Evolutionary conservation across 1,140 invertebrate genomes (phyloP).

Genomic region (Aphelenchoides avenae): DNA sequence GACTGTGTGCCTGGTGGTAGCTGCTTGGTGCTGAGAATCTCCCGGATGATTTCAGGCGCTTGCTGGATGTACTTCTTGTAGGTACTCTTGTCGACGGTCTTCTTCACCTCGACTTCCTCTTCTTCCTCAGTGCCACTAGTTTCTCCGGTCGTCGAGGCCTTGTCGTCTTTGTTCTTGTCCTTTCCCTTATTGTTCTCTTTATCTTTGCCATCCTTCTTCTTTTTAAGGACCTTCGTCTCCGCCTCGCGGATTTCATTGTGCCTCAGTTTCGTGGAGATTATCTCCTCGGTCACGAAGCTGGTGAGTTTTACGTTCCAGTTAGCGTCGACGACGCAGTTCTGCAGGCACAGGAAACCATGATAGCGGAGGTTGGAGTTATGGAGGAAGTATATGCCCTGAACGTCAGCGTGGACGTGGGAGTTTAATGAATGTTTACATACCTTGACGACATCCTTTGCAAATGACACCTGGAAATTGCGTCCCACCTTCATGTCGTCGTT

Average conservation of each 20-base stretch:
- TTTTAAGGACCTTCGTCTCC: slow-evolving; percentile 1
- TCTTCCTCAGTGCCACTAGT: slow-evolving; percentile 12
- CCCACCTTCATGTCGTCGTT: slow-evolving; percentile 58
- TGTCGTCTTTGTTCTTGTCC: background rate
- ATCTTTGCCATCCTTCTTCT: slow-evolving; percentile 1
- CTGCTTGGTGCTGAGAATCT: slow-evolving; percentile 51
- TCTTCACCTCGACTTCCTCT: slow-evolving; percentile 19
- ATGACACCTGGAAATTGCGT: slow-evolving; percentile 58
- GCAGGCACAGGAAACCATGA: slow-evolving; percentile 55
- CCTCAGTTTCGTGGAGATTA: slow-evolving; percentile 53
- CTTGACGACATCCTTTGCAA: slow-evolving; percentile 58
- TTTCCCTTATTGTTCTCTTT: background rate
- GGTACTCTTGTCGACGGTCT: background rate
- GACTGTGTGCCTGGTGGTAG: slow-evolving; percentile 46
- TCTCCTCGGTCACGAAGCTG: slow-evolving; percentile 55
- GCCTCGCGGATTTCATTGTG: slow-evolving; percentile 43
- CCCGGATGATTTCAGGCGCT: slow-evolving; percentile 57
- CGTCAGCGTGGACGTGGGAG: slow-evolving; percentile 5
- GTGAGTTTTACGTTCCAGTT: slow-evolving; percentile 59
- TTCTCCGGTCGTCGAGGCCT: background rate
- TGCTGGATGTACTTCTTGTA: slow-evolving; percentile 54
- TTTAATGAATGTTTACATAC: slow-evolving; percentile 18
- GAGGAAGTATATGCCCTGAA: slow-evolving; percentile 52
- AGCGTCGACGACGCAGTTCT: slow-evolving; percentile 57
- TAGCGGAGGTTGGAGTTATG: slow-evolving; percentile 48